phyloP scores from a whole-genome alignment of 23 tunicate species.

The Styela clava region DNA sequence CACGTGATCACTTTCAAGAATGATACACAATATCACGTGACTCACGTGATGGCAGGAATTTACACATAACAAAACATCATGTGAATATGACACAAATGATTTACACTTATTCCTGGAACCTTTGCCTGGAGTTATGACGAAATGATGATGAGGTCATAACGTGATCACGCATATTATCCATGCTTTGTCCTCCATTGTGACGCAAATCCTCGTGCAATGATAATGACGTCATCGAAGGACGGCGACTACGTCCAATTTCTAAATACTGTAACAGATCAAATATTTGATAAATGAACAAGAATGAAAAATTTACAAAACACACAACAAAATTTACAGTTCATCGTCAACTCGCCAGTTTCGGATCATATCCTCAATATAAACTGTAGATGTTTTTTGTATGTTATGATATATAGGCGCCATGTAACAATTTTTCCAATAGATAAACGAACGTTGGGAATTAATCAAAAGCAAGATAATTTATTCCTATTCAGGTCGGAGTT shows the following conservation, averaged over 20 bases:
- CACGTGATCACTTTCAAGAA: too few relatives aligned
- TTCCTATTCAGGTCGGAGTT: too few relatives aligned
- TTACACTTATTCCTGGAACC: not conserved
- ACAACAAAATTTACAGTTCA: too few relatives aligned
- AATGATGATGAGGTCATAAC: not conserved
- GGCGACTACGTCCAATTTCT: conserved; percentile 19
- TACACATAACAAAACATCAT: not conserved
- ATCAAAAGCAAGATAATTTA: too few relatives aligned
- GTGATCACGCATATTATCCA: not conserved
- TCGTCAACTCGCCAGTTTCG: too few relatives aligned
- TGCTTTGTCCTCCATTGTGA: not conserved
- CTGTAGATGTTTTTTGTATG: too few relatives aligned
- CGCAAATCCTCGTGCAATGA: conserved; percentile 20
- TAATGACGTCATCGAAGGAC: conserved; percentile 15
- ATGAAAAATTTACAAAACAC: not conserved
- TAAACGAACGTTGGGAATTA: too few relatives aligned
- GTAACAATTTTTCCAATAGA: too few relatives aligned
- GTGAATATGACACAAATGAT: not conserved
- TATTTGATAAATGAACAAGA: not conserved
- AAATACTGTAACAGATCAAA: conserved; percentile 3
- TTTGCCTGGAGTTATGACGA: conserved; percentile 1
- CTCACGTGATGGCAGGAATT: too few relatives aligned
- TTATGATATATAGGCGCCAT: too few relatives aligned
- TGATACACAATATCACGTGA: too few relatives aligned
- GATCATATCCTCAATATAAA: too few relatives aligned